These are phyloP conservation scores for Lateolabrax maculatus DNA, from an alignment of 2,797 vertebrate species.

Conservation along the genomic window DNA sequence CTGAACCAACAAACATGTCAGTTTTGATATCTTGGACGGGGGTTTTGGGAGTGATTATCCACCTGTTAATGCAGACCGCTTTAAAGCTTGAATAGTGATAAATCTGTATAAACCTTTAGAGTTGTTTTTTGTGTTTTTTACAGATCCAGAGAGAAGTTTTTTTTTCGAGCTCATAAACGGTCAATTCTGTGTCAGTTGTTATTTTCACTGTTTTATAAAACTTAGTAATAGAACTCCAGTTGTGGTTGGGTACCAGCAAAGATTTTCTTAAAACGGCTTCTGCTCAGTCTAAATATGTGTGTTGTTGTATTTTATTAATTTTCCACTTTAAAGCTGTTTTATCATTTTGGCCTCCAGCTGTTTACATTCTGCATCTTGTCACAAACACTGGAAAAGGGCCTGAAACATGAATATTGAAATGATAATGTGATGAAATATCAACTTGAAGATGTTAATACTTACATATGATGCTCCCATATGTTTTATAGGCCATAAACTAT, in stretches of 20 bases:
- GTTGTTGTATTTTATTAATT: neutral
- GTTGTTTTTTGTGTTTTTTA: neutral
- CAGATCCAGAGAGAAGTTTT: neutral
- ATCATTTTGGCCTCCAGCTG: neutral
- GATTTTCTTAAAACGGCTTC: neutral
- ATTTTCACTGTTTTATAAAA: neutral
- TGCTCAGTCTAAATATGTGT: rapidly evolving
- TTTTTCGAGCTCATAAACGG: neutral
- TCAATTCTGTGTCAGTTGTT: neutral
- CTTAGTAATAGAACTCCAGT: neutral
- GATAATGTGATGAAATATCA: neutral
- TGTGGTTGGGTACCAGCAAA: neutral
- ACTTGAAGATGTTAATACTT: neutral
- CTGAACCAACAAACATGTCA: neutral
- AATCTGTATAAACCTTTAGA: neutral
- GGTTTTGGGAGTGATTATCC: neutral
- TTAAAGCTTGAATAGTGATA: neutral
- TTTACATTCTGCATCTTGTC: neutral
- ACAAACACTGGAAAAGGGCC: conserved; percentile 23
- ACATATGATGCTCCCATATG: neutral
- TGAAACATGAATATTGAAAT: conserved; percentile 1
- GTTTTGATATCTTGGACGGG: neutral
- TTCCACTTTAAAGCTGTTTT: neutral
- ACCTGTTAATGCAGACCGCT: neutral
- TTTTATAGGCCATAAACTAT: neutral